These are phyloP conservation scores for Eulemur mongoz DNA, from an alignment of 2,797 vertebrate species.

Conservation along the genomic window DNA sequence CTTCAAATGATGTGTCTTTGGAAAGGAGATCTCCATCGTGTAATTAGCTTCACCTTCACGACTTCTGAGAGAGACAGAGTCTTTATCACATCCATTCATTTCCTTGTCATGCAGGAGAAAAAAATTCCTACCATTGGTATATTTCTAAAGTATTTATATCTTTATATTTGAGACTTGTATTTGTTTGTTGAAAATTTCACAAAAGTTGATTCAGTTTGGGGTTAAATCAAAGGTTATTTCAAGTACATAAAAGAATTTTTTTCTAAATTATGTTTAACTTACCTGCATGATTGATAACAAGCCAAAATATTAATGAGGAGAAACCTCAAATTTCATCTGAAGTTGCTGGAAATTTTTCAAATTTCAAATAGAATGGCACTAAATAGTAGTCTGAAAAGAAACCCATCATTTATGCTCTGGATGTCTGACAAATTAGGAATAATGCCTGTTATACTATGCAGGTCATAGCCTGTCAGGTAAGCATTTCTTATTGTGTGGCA, in stretches of 20 bases:
- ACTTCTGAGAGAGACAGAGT: neutral
- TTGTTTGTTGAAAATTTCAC: conserved; percentile 18
- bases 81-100: conserved; percentile 2
- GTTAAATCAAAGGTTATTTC: conserved; percentile 44
- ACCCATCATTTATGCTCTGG: conserved; percentile 54
- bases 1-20: conserved; percentile 53
- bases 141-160: conserved; percentile 39
- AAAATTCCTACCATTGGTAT: neutral
- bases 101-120: neutral
- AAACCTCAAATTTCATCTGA: conserved; percentile 61
- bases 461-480: conserved; percentile 73
- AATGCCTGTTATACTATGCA: conserved; percentile 59
- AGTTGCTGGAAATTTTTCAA: conserved; percentile 33
- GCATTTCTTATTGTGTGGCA: conserved; percentile 43
- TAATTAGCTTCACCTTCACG: conserved; percentile 64
- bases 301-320: conserved; percentile 52
- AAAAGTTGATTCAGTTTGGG: conserved; percentile 25
- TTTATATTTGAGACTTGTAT: conserved; percentile 31
- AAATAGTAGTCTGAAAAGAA: conserved; percentile 37
- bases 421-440: conserved; percentile 70
- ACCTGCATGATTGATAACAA: conserved; percentile 50
- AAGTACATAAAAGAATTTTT: neutral
- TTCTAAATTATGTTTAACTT: conserved; percentile 4
- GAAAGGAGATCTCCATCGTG: conserved; percentile 59
- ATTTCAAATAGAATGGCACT: conserved; percentile 61